A percentile compares a stretch with the other conserved stretches of the same genome.
These are phyloP conservation scores for Seira ritae DNA, from an alignment of 2,888 invertebrate species.

Conservation along the genomic window DNA sequence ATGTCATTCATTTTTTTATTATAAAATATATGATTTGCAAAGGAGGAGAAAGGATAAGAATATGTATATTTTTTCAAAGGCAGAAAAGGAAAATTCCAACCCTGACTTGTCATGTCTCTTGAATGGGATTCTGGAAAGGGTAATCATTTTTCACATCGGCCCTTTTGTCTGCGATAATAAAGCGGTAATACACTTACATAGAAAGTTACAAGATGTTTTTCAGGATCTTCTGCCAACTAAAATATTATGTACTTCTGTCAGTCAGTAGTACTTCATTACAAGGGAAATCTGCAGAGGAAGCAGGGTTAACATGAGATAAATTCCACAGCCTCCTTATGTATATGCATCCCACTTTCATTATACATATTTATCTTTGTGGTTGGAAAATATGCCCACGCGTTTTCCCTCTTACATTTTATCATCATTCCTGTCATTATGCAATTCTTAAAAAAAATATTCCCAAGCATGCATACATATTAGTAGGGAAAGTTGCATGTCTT, in stretches of 20 bases:
- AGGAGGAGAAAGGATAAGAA: background rate
- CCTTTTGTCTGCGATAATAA: background rate
- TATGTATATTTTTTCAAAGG: no score
- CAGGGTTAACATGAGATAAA: no score
- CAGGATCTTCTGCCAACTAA: no score
- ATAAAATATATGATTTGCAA: background rate
- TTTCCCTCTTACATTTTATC: no score
- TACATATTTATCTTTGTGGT: no score
- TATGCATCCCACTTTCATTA: no score
- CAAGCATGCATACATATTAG: no score
- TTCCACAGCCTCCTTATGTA: no score
- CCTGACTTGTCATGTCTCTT: background rate
- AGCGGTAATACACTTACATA: background rate
- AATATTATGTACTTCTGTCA: no score
- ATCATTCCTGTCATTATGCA: no score
- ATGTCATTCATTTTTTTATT: background rate
- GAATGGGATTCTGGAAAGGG: constrained; percentile 1
- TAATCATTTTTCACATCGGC: background rate
- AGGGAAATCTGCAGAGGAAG: background rate
- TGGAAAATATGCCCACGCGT: no score
- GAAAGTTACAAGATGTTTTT: background rate
- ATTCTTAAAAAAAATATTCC: no score
- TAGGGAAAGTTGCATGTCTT: background rate
- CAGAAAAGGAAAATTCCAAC: background rate
- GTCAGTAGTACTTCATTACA: background rate